Evolutionary conservation across 2,113 vertebrate species (phyloP).

Genomic region (Tiliqua scincoides): DNA sequence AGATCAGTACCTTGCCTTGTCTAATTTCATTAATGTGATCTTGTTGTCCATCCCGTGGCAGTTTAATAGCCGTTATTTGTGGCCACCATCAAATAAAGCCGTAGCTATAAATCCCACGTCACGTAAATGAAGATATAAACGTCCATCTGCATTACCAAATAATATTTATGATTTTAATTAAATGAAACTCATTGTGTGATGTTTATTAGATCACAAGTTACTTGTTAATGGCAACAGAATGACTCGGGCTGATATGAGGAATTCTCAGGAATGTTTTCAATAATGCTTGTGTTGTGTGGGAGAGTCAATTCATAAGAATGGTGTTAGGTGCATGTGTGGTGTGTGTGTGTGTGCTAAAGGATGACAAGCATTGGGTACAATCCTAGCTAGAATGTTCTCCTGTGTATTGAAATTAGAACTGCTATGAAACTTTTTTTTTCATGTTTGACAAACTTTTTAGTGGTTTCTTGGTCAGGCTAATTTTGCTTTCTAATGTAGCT

Average conservation of each 20-base stretch:
- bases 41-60: conserved; percentile 84
- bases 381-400: background rate
- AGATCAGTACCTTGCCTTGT: conserved; percentile 80
- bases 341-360: background rate
- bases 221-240: conserved; percentile 84
- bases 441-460: too few species aligned
- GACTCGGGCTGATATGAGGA: conserved; percentile 76
- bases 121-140: conserved; percentile 87
- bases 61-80: conserved; percentile 95
- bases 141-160: conserved; percentile 88
- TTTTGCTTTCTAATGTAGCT: too few species aligned
- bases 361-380: background rate
- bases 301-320: conserved; percentile 21
- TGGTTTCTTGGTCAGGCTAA: too few species aligned
- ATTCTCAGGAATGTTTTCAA: conserved; percentile 73
- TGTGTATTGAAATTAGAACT: background rate
- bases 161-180: conserved; percentile 99
- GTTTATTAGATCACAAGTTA: conserved; percentile 89
- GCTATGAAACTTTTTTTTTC: too few species aligned
- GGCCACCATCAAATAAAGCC: conserved; percentile 86
- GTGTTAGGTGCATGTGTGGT: background rate
- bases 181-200: conserved; percentile 91
- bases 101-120: conserved; percentile 84
- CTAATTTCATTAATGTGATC: conserved; percentile 92
- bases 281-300: conserved; percentile 72